phyloP scores from a whole-genome alignment of 2,888 invertebrate species.

The Mystacides longicornis region DNA sequence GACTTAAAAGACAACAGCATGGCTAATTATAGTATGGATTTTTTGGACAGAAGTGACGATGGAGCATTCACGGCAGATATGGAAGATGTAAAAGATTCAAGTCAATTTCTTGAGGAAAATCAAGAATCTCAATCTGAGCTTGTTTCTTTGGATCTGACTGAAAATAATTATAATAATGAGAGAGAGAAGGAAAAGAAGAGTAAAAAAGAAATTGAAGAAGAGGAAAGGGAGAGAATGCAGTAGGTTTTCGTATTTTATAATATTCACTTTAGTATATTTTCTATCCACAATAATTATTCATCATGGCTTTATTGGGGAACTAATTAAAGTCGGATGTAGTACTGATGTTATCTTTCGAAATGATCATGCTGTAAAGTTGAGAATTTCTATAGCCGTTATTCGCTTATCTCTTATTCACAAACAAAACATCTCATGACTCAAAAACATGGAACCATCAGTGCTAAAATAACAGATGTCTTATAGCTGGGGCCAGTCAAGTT shows the following conservation, averaged over 20 bases:
- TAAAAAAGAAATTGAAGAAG: slow-evolving; percentile 83
- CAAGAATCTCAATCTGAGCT: slow-evolving; percentile 10
- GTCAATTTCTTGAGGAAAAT: not conserved
- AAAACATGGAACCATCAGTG: too few species aligned
- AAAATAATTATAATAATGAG: slow-evolving; percentile 43
- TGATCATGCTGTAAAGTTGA: too few species aligned
- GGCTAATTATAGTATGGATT: slow-evolving; percentile 35
- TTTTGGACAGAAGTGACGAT: slow-evolving; percentile 29
- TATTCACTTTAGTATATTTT: not conserved
- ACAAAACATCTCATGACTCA: too few species aligned
- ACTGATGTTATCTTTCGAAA: too few species aligned
- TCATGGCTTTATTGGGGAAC: too few species aligned
- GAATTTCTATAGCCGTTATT: too few species aligned
- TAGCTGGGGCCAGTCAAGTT: too few species aligned
- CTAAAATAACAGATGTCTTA: too few species aligned
- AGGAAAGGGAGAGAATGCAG: slow-evolving; percentile 96
- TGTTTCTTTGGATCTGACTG: slow-evolving; percentile 25
- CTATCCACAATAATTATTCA: not conserved
- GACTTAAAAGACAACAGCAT: slow-evolving; percentile 29
- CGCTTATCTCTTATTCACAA: too few species aligned
- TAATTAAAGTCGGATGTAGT: too few species aligned
- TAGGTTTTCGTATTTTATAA: slow-evolving; percentile 41
- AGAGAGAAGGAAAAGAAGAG: slow-evolving; percentile 64
- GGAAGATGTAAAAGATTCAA: not conserved
- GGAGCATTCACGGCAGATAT: slow-evolving; percentile 27